Evolutionary conservation across 2,113 vertebrate genomes (phyloP), one percentile per base, ranked within the genome.

Genomic region (Megaptera novaeangliae): DNA sequence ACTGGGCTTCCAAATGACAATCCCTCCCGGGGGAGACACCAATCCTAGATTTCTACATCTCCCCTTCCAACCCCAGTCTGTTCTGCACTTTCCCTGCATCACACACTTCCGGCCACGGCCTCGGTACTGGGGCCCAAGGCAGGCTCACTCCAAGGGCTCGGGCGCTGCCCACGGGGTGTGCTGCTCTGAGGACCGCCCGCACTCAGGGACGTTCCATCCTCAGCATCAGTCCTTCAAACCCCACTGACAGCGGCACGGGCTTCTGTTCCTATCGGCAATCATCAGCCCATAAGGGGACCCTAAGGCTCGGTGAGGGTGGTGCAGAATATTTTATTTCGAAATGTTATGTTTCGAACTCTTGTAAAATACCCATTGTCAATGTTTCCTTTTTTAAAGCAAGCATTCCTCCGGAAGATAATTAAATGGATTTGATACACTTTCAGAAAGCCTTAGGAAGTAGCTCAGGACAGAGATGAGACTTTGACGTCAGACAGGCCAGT

Each of bases 161-260:
- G 49, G 20, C 5, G 12, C 21, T 57, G 12, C 77, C 20, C 18
- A 52, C 2, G 46, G 31, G 75, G 46, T 13, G 6, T 8, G 21
- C 21, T 36, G n/a, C 52, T 36, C 13, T 14, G 20, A 55, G 34
- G 34, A 36, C 77, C 12, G 14, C 18, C 8, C 0, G 18, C 0
- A 0, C 57, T 57, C 25, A 0, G 66, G 20, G 39, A 7, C 5
- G 0, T 3, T 34, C 55, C 4, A 0, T 1, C 29, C 10, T 27
- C 69, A 6, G 15, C 15, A 8, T 15, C 36, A 15, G 5, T n/a
- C n/a, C 68, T n/a, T 39, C 20, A 4, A 3, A 15, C 10, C 36
- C 18, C 4, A 3, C 3, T 20, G 5, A n/a, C 21, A 1, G n/a
- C 41, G 11, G 41, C 29, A 1, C 0, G 10, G 23, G 41, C n/a